Evolutionary conservation across 2,888 invertebrate genomes (phyloP), one percentile per base, ranked within the genome.

Genomic region (Rhagonycha fulva): DNA sequence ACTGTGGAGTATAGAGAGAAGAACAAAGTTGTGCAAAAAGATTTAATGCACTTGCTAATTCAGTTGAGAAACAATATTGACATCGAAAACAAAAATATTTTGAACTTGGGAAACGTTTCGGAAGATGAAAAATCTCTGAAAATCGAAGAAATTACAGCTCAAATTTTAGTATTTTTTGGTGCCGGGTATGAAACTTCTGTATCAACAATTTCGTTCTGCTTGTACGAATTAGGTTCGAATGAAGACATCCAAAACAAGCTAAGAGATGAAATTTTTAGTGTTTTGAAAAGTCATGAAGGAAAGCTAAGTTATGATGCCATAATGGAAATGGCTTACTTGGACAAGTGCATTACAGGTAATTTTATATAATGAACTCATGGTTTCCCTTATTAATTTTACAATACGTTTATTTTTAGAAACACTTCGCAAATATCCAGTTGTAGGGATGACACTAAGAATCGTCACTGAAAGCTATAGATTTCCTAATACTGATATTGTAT

Each of bases 211-310:
- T 87, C 88, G 63, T 90, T 88, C 76, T 86, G 86, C 1, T 81
- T 90, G 14, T 90, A 88, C 79, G 89, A 90, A 80, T 81, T 91
- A 32, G 89, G 90, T 3, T 84, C 85, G 10, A 87, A 90, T 80
- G 87, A 84, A 1, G 82, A 87, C 0, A 79, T 89, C 3, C 91
- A 91, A 78, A 83, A 86, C 1, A 88, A 85, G 62, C 77, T 88
- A 0, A 82, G 89, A 10, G 74, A 82, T 0, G 90, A 90, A 82
- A 87, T 90, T 4, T 79, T 84, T 1, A 79, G 75, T 0, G 87
- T 87, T 1, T 75, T 89, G 32, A 79, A 82, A 9, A 85, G 84
- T 32, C 83, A 88, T 71, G 82, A 87, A 7, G 87, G 87, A 0
- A 79, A 87, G 76, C 79, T 90, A 12, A 88, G 86, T 10, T 90